Evolutionary conservation across 2,113 vertebrate species (phyloP).

Genomic region (Misgurnus anguillicaudatus): DNA sequence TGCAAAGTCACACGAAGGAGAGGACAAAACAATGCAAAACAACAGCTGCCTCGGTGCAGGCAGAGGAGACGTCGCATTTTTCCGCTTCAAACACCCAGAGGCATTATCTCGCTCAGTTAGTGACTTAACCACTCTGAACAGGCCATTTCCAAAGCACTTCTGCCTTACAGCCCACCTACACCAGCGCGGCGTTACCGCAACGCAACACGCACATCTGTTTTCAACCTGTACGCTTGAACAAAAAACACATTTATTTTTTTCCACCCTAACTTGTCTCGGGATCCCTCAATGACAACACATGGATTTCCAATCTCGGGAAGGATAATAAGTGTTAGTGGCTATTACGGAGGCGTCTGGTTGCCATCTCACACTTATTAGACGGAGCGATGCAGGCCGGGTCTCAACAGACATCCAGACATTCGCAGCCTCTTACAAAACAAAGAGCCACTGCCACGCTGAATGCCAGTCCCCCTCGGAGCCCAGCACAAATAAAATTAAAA

Average conservation of each 20-base stretch:
- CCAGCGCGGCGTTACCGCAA: constrained; percentile 23
- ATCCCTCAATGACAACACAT: constrained; percentile 65
- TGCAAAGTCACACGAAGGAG: constrained; percentile 52
- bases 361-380: constrained; percentile 68
- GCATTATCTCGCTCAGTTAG: constrained; percentile 49
- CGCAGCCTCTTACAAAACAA: constrained; percentile 63
- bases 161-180: constrained; percentile 37
- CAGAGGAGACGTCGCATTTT: constrained; percentile 26
- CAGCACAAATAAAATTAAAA: constrained; percentile 67
- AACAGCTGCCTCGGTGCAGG: constrained; percentile 40
- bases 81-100: constrained; percentile 33
- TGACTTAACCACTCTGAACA: constrained; percentile 45
- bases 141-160: constrained; percentile 49
- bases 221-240: constrained; percentile 15
- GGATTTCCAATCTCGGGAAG: constrained; percentile 60
- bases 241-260: constrained; percentile 16
- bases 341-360: constrained; percentile 58
- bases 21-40: constrained; percentile 45
- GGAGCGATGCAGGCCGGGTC: constrained; percentile 51
- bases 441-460: constrained; percentile 58
- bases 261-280: constrained; percentile 43
- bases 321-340: constrained; percentile 69
- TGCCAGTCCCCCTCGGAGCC: constrained; percentile 63
- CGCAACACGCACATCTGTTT: constrained; percentile 35
- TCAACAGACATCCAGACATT: constrained; percentile 60